Base-by-base conservation (phyloP, 2,888 invertebrate species). In the Osmoderma eremita region DNA sequence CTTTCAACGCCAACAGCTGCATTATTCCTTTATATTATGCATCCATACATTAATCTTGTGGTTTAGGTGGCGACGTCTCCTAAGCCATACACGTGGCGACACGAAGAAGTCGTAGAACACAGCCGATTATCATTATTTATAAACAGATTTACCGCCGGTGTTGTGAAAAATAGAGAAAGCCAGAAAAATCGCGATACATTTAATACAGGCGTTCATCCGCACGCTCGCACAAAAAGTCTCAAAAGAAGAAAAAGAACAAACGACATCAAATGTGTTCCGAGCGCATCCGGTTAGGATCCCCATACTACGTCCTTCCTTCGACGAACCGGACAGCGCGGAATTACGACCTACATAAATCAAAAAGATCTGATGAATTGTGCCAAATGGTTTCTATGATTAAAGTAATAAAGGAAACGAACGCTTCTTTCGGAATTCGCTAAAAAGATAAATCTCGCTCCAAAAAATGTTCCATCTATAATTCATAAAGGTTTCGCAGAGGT, bases 311-410 rank as follows among this genome's bases (percentile, higher is more conserved):
- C 12, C 24, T 58, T 42, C 58, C 42, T 30, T 30, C 30, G 17
- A 12, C 45, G 45, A 30, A 61, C 58, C 18, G 45, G 58, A 61
- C 48, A 45, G 45, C 45, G 36, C 58, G 48, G 65, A 64, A 58
- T 63, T 56, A 68, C 56, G 69, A 36, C 36, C 58, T 30, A 74
- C 69, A 80, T 80, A 81, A 80, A 80, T 81, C 81, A 79, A 74
- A 75, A 73, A 74, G 73, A 72, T 72, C 77, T 80, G 81, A 82
- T 80, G 79, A 81, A 81, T 82, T 78, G 81, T 78, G 77, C 80
- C 80, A 82, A 82, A 82, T 82, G 82, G 80, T 77, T 79, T 78
- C 79, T 79, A 81, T 82, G 82, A 82, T 82, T 82, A 82, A 81
- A 81, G 82, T 80, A 82, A 82, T 82, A 81, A 82, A 77, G 78